Evolutionary conservation across 2,797 vertebrate genomes (phyloP), one percentile per base, ranked within the genome.

Genomic region (Phoxinus dragarum): DNA sequence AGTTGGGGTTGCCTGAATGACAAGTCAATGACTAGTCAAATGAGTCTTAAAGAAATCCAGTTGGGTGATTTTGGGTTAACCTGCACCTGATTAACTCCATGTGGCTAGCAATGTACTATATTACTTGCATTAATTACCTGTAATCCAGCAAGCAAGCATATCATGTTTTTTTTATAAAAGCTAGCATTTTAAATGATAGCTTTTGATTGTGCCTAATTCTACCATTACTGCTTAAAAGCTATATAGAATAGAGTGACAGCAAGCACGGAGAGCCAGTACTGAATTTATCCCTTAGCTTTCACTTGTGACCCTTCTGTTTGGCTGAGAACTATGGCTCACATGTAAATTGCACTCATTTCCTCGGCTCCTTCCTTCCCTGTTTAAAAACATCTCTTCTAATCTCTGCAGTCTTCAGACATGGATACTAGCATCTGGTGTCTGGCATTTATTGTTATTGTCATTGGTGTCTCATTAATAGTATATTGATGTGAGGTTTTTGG

Each of bases 301-400:
- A 61, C 38, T 87, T 84, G 86, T 81, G 23, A 21, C 38, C 59
- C 56, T 75, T 66, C 81, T 83, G 59, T 83, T 74, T 83, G 40
- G 42, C 56, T 74, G 27, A 75, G 21, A 66, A 74, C 34, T 23
- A 49, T 64, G 19, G 40, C 42, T 75, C 12, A 19, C 31, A 74
- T 82, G 31, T 42, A 82, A 27, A 74, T 82, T 64, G 31, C 1
- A 7, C 56, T 87, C 47, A 87, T 87, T 89, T 89, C 81, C 86
- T 81, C 27, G 47, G 56, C 72, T 87, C 77, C 81, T 89, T 87
- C 81, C 86, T 80, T 75, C 56, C 74, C 38, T 59, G 56, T 82
- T 87, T 79, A 17, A 74, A 81, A 82, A 56, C 40, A 17, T 52
- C 4, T 69, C 23, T 34, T 71, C 16, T 71, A 69, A 54, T 69